A percentile compares a stretch with the other conserved stretches of the same genome.
These are phyloP conservation scores for Dione juno DNA, from an alignment of 2,888 invertebrate species.

Conservation along the genomic window DNA sequence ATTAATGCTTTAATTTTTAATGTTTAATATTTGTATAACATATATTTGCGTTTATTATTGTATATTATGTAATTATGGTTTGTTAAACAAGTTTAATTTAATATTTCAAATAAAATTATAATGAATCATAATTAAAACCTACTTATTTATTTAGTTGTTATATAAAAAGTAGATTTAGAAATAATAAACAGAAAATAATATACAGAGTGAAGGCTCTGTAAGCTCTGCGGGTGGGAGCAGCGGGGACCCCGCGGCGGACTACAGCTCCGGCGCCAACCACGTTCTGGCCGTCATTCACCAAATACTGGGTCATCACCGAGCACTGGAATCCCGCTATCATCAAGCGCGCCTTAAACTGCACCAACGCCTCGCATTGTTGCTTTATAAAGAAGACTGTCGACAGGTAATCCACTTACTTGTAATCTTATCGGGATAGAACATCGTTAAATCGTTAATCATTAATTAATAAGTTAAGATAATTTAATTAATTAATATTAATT, in stretches of 20 bases:
- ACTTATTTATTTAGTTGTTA: not conserved
- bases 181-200: not conserved
- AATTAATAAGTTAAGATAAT: too few species aligned
- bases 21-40: too few species aligned
- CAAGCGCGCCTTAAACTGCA: conserved; percentile 97
- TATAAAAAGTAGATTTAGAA: not conserved
- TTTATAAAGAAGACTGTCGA: conserved; percentile 98
- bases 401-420: conserved; percentile 87
- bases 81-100: too few species aligned
- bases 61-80: too few species aligned
- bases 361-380: conserved; percentile 93
- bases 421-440: too few species aligned
- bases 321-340: conserved; percentile 97
- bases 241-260: conserved; percentile 96
- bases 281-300: conserved; percentile 98
- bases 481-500: too few species aligned
- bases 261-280: conserved; percentile 98
- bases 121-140: too few species aligned
- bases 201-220: conserved; percentile 73
- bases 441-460: too few species aligned
- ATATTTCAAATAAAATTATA: too few species aligned
- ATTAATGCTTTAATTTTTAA: conserved; percentile 2
- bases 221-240: conserved; percentile 85
- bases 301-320: conserved; percentile 96
- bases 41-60: too few species aligned